Conservation (phyloP, 2,888 invertebrate genomes). For the Autographa gamma region DNA sequence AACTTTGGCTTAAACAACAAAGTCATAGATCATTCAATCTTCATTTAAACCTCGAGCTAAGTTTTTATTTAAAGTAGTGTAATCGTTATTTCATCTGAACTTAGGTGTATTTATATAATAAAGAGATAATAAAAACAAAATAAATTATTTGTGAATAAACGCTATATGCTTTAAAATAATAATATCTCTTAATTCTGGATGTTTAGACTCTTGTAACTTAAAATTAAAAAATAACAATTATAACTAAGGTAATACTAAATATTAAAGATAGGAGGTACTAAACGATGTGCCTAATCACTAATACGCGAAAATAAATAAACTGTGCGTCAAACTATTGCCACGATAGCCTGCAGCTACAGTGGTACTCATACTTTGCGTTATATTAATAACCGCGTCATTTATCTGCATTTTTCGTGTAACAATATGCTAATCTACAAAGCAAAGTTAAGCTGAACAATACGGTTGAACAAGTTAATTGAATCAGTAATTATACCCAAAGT, state of each 20-base stretch:
- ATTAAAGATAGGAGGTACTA: slow-evolving; percentile 63
- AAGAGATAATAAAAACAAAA: slow-evolving; percentile 72
- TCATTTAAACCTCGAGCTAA: slow-evolving; percentile 40
- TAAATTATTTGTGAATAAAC: slow-evolving; percentile 78
- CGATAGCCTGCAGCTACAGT: slow-evolving; percentile 17
- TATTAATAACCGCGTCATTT: slow-evolving; percentile 16
- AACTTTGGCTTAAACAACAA: slow-evolving; percentile 57
- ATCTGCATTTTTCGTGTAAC: slow-evolving; percentile 25
- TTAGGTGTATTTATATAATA: slow-evolving; percentile 51
- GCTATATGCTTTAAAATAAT: slow-evolving; percentile 78
- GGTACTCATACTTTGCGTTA: slow-evolving; percentile 3
- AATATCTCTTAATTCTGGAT: slow-evolving; percentile 86
- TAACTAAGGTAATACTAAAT: slow-evolving; percentile 70
- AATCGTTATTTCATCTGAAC: slow-evolving; percentile 58
- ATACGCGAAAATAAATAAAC: slow-evolving; percentile 39
- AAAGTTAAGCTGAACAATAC: slow-evolving; percentile 31
- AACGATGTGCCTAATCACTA: slow-evolving; percentile 43
- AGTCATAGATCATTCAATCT: slow-evolving; percentile 43
- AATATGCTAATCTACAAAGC: slow-evolving; percentile 39
- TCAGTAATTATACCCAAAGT: slow-evolving; percentile 30
- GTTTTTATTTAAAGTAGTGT: slow-evolving; percentile 25
- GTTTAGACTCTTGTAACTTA: slow-evolving; percentile 82
- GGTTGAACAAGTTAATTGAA: slow-evolving; percentile 33
- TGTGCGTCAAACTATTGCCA: slow-evolving; percentile 21
- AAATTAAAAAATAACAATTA: slow-evolving; percentile 82